These are phyloP conservation scores for Elgonia sp. DNA, from an alignment of 2,888 invertebrate species.

Conservation along the genomic window DNA sequence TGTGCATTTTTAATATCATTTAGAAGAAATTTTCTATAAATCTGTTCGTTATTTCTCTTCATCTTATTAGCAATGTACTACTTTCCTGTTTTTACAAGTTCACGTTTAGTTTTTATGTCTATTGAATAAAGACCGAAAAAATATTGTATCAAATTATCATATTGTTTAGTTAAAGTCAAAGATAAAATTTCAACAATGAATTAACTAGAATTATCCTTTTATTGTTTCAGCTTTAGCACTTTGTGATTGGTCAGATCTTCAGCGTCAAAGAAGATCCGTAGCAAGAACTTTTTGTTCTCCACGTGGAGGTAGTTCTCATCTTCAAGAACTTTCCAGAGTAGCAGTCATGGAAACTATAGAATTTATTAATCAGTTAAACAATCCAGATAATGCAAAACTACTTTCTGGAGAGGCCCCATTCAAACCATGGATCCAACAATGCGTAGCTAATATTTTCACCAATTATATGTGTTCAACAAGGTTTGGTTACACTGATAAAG, in stretches of 20 bases:
- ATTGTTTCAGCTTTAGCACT: constrained; percentile 91
- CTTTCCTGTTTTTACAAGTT: no score
- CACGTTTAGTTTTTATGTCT: no score
- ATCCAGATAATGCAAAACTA: constrained; percentile 83
- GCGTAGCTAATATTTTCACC: constrained; percentile 95
- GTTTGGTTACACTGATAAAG: constrained; percentile 91
- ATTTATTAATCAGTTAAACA: constrained; percentile 88
- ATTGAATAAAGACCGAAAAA: no score
- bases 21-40: no score
- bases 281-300: constrained; percentile 94
- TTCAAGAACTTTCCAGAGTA: constrained; percentile 91
- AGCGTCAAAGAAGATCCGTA: constrained; percentile 92
- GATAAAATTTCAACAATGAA: background rate
- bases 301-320: constrained; percentile 91
- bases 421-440: constrained; percentile 91
- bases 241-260: constrained; percentile 95
- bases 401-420: constrained; percentile 87
- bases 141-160: no score
- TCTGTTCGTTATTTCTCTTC: no score
- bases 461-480: constrained; percentile 95
- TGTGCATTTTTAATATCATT: no score
- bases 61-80: no score
- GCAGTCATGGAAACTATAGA: constrained; percentile 90
- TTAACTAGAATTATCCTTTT: background rate
- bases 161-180: no score